Conservation (phyloP, 2,888 invertebrate genomes). For the Anthrax anthrax region DNA sequence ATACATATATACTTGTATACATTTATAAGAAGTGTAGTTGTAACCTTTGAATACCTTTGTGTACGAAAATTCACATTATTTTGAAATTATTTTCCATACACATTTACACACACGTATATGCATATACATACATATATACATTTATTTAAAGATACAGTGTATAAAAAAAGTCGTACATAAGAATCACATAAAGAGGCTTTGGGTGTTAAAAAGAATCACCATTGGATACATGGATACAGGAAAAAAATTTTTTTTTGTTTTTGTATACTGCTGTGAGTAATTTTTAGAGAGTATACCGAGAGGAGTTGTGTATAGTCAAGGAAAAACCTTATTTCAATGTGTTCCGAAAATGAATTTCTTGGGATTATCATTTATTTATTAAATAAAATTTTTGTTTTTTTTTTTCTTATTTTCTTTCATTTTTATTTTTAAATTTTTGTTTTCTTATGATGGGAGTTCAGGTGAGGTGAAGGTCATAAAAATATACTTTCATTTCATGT, state of each 20-base stretch:
- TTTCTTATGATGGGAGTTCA: slow-evolving; percentile 10
- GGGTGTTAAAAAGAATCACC: background rate
- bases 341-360: slow-evolving; percentile 5
- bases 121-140: no score
- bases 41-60: no score
- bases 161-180: background rate
- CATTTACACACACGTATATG: background rate
- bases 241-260: no score
- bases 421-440: no score
- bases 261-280: no score
- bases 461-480: slow-evolving; percentile 3
- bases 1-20: no score
- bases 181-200: background rate
- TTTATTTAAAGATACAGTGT: no score
- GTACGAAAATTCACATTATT: no score
- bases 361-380: slow-evolving; percentile 13
- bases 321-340: background rate
- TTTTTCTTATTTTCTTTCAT: background rate
- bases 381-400: slow-evolving; percentile 4
- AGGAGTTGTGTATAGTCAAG: no score
- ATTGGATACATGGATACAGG: no score
- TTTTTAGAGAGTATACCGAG: no score
- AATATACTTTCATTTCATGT: background rate
- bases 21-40: no score
- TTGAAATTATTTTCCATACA: background rate